A percentile compares a stretch with the other conserved stretches of the same genome.
Evolutionary conservation across 2,888 invertebrate species (phyloP).

Genomic region (Apotomis betuletana): DNA sequence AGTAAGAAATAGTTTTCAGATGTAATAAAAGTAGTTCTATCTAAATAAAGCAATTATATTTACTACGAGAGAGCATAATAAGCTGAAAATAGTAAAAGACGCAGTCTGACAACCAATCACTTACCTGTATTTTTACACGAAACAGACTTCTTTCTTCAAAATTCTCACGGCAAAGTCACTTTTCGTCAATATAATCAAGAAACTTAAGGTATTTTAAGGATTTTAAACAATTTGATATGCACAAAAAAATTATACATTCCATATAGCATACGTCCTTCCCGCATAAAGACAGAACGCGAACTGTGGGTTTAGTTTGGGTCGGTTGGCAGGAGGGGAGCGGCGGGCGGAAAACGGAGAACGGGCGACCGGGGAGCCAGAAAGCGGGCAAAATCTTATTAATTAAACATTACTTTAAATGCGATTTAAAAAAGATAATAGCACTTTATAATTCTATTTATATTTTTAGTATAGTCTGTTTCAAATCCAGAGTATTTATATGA

Average conservation of each 20-base stretch:
- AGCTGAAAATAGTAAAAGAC: conserved; percentile 75
- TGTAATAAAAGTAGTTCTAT: conserved; percentile 47
- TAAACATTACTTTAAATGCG: conserved; percentile 41
- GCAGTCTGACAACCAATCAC: conserved; percentile 79
- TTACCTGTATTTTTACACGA: conserved; percentile 78
- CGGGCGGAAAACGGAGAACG: conserved; percentile 79
- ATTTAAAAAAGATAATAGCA: background rate
- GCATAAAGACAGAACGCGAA: conserved; percentile 84
- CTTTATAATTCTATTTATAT: conserved; percentile 1
- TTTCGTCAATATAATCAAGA: conserved; percentile 63
- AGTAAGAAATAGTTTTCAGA: conserved; percentile 48
- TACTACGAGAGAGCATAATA: conserved; percentile 61
- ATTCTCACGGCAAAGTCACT: conserved; percentile 77
- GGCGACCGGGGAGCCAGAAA: conserved; percentile 70
- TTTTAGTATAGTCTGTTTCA: background rate
- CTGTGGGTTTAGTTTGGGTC: conserved; percentile 77
- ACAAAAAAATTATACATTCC: conserved; percentile 81
- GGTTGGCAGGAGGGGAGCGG: conserved; percentile 56
- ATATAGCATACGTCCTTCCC: conserved; percentile 77
- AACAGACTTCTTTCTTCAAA: conserved; percentile 69
- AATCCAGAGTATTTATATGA: background rate
- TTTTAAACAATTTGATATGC: conserved; percentile 79
- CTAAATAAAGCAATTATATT: conserved; percentile 60
- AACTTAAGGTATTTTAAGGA: conserved; percentile 80
- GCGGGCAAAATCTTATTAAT: conserved; percentile 58